These are phyloP conservation scores for Drepana falcataria DNA, from an alignment of 2,888 invertebrate species.

Conservation along the genomic window DNA sequence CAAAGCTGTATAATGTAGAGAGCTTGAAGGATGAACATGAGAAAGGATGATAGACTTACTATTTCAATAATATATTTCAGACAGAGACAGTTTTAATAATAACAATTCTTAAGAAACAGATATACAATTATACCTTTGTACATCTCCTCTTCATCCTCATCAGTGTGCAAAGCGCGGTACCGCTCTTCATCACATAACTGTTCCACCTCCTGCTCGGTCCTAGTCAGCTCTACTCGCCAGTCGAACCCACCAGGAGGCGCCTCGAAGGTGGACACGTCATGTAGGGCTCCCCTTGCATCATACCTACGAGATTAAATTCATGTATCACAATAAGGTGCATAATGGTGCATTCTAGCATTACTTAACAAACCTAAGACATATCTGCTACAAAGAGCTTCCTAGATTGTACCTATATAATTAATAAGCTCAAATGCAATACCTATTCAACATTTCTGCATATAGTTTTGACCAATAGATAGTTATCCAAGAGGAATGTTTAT, in stretches of 20 bases:
- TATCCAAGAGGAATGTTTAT: too few relatives aligned
- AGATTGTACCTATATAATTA: too few relatives aligned
- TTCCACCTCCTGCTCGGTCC: constrained; percentile 89
- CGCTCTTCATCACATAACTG: constrained; percentile 96
- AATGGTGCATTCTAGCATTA: neutral
- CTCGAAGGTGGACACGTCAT: constrained; percentile 89
- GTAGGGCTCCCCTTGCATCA: constrained; percentile 95
- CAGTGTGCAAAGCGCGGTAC: constrained; percentile 91
- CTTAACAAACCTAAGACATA: neutral
- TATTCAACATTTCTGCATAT: too few relatives aligned
- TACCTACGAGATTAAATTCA: constrained; percentile 82
- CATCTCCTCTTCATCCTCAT: constrained; percentile 92
- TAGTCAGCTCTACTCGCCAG: constrained; percentile 81
- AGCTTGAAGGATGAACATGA: too few relatives aligned
- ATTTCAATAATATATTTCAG: too few relatives aligned
- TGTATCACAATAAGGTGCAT: neutral
- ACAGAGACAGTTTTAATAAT: too few relatives aligned
- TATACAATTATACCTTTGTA: constrained; percentile 85
- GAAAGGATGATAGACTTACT: too few relatives aligned
- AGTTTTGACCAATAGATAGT: too few relatives aligned
- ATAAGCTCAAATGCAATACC: too few relatives aligned
- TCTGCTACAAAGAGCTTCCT: too few relatives aligned
- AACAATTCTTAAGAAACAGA: too few relatives aligned
- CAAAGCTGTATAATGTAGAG: too few relatives aligned
- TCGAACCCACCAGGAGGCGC: constrained; percentile 85